phyloP scores from a whole-genome alignment of 2,888 invertebrate genomes.

The Chromoteleia sp. region DNA sequence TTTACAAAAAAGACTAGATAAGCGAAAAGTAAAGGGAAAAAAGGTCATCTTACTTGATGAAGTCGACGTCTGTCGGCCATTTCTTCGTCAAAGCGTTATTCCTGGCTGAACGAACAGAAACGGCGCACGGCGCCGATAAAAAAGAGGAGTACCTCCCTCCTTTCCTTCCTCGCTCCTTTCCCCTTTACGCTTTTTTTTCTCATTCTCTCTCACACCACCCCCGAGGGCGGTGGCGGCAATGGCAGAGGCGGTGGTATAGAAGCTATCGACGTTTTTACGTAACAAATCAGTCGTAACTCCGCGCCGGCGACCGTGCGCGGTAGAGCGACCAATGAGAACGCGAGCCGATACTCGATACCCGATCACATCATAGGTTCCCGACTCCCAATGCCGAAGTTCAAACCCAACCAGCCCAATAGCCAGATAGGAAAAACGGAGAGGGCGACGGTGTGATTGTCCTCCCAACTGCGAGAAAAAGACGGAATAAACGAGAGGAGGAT shows the following conservation, averaged over 20 bases:
- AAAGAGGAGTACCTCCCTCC: slow-evolving; percentile 77
- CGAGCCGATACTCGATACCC: slow-evolving; percentile 85
- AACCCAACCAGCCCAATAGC: slow-evolving; percentile 83
- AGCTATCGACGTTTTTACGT: slow-evolving; percentile 85
- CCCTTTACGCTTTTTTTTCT: slow-evolving; percentile 73
- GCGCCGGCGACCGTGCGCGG: slow-evolving; percentile 82
- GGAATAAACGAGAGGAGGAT: slow-evolving; percentile 71
- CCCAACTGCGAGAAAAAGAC: slow-evolving; percentile 66
- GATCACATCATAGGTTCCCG: slow-evolving; percentile 84
- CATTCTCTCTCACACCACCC: slow-evolving; percentile 71
- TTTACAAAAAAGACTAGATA: slow-evolving; percentile 48
- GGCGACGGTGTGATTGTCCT: slow-evolving; percentile 70
- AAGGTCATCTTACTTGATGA: slow-evolving; percentile 77
- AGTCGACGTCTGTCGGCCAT: slow-evolving; percentile 81
- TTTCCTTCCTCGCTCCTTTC: slow-evolving; percentile 71
- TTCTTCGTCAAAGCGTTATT: slow-evolving; percentile 84
- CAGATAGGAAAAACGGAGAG: slow-evolving; percentile 81
- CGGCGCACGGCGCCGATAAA: slow-evolving; percentile 82
- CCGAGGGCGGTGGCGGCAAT: slow-evolving; percentile 72
- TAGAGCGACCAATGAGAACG: slow-evolving; percentile 82
- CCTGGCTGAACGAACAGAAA: slow-evolving; percentile 81
- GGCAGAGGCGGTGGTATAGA: slow-evolving; percentile 79
- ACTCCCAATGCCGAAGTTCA: slow-evolving; percentile 73
- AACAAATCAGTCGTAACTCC: slow-evolving; percentile 85
- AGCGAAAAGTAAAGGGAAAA: slow-evolving; percentile 71